These are phyloP conservation scores for Liposcelis brunnea DNA, from an alignment of 2,888 invertebrate species.

Conservation along the genomic window DNA sequence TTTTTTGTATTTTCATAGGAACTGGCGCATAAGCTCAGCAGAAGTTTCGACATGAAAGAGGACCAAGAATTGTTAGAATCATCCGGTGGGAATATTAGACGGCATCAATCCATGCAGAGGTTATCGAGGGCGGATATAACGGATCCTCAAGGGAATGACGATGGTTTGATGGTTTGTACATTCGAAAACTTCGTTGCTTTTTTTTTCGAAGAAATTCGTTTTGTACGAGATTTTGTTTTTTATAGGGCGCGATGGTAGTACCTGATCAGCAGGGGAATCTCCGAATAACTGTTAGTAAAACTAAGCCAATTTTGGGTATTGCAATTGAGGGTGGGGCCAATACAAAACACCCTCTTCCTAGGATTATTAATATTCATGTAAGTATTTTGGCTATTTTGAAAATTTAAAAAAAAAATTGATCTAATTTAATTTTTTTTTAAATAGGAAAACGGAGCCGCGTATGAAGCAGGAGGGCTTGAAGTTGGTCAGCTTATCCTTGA, in stretches of 20 bases:
- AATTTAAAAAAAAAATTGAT: background rate
- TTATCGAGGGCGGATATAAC: slow-evolving; percentile 31
- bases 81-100: slow-evolving; percentile 39
- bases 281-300: slow-evolving; percentile 78
- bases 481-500: slow-evolving; percentile 89
- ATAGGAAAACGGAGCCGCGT: slow-evolving; percentile 88
- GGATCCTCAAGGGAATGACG: slow-evolving; percentile 26
- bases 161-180: slow-evolving; percentile 9
- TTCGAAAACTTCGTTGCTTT: slow-evolving; percentile 1
- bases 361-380: slow-evolving; percentile 93
- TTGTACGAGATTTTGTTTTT: slow-evolving; percentile 8
- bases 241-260: slow-evolving; percentile 42
- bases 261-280: slow-evolving; percentile 77
- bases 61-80: slow-evolving; percentile 26
- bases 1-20: slow-evolving; percentile 37
- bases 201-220: background rate
- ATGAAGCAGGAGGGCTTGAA: slow-evolving; percentile 78
- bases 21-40: slow-evolving; percentile 68
- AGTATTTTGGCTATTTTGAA: slow-evolving; percentile 25
- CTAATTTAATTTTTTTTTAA: slow-evolving; percentile 17
- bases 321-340: slow-evolving; percentile 96
- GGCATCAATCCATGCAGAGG: slow-evolving; percentile 34
- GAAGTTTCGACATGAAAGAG: slow-evolving; percentile 77
- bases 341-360: slow-evolving; percentile 83
- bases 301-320: slow-evolving; percentile 85